These are phyloP conservation scores for Anhinga anhinga DNA, from an alignment of 2,113 vertebrate species.

Conservation along the genomic window DNA sequence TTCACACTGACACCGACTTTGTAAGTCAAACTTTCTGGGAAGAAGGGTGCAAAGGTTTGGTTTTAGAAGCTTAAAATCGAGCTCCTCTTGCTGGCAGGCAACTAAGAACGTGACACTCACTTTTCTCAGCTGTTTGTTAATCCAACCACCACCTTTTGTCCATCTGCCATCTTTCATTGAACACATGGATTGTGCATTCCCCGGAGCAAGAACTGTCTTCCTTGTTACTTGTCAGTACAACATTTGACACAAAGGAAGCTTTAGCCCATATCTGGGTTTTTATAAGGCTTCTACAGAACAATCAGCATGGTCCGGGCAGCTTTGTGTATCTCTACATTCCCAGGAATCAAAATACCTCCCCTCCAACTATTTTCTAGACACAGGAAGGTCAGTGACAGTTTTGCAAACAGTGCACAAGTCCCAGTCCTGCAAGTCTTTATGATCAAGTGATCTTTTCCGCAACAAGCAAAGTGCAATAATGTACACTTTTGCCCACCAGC, in stretches of 20 bases:
- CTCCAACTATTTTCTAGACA: not conserved
- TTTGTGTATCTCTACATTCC: not conserved
- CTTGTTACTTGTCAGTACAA: constrained; percentile 16
- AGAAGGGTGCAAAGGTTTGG: not conserved
- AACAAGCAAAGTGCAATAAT: not conserved
- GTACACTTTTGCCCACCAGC: not conserved
- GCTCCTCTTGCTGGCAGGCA: not conserved
- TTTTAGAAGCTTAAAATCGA: not conserved
- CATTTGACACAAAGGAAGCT: constrained; percentile 1
- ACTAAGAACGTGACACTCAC: not conserved
- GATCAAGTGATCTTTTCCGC: not conserved
- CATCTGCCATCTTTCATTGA: constrained; percentile 53
- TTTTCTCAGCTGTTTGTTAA: constrained; percentile 26
- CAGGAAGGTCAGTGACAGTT: not conserved
- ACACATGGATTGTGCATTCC: constrained; percentile 51
- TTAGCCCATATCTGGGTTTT: not conserved
- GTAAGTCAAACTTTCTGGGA: not conserved
- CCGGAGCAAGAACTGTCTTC: constrained; percentile 51
- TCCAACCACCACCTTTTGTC: constrained; percentile 39
- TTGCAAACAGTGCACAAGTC: not conserved
- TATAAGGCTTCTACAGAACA: not conserved
- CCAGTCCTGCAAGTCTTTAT: not conserved
- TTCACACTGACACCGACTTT: not conserved
- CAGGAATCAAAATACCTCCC: not conserved
- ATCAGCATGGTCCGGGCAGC: not conserved